A percentile compares a stretch with the other conserved stretches of the same genome.
Conservation (phyloP, 2,113 vertebrate genomes). For the Falcunculus frontatus region DNA sequence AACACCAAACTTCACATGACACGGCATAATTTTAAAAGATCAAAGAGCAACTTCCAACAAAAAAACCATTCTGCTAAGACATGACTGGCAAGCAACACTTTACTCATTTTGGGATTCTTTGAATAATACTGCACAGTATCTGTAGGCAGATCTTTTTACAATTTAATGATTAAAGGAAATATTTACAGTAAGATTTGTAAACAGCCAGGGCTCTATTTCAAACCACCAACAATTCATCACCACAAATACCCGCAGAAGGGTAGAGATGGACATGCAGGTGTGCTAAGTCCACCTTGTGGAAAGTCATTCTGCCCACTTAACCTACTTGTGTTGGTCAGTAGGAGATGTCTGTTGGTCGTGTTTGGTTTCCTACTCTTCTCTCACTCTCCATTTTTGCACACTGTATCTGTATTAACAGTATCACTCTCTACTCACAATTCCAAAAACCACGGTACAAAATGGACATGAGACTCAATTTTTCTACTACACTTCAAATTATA, state of each 20-base stretch:
- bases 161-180: not conserved
- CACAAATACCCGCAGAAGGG: not conserved
- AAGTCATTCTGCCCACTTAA: not conserved
- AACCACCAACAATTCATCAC: not conserved
- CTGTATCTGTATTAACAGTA: not conserved
- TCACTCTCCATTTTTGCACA: not conserved
- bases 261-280: not conserved
- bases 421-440: not conserved
- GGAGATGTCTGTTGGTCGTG: not conserved
- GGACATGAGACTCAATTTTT: not conserved
- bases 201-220: not conserved
- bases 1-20: not conserved
- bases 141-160: not conserved
- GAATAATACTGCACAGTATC: not conserved
- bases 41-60: not conserved
- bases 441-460: not conserved
- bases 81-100: not conserved
- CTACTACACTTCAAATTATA: not conserved
- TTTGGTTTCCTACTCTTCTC: not conserved
- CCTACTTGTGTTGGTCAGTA: not conserved
- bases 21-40: not conserved
- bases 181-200: not conserved
- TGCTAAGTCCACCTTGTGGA: not conserved
- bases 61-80: not conserved
- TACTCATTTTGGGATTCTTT: not conserved